Base-by-base conservation (phyloP, 2,888 invertebrate species). In the Pomacea canaliculata region DNA sequence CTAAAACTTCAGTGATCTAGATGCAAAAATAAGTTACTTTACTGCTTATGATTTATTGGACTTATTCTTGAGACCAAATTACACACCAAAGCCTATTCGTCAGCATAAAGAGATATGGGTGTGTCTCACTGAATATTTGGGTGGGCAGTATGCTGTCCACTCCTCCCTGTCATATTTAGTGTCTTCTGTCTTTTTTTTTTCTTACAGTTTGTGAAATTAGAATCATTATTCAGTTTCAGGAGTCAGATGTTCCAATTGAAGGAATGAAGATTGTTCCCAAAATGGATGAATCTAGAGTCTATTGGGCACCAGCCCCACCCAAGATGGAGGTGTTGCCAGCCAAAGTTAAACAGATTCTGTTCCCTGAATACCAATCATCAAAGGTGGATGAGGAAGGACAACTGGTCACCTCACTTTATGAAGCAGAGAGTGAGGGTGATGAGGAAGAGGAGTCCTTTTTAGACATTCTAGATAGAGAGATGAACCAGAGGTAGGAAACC, bases 271-370 rank as follows among this genome's bases (percentile, higher is more conserved):
- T 87, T 60, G 73, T 79, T 5, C 76, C 86, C 13, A 78, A 79
- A 49, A 76, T 81, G 68, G 87, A 89, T 78, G 89, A 88, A 71
- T 89, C 89, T 0, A 84, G 87, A 49, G 80, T 89, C 1, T 90
- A 88, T 84, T 90, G 90, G 90, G 85, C 84, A n/a, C 89, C 89
- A 13, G 89, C 90, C 16, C 90, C 90, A 19, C 89, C 90, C 23
- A 90, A 90, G 81, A 85, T 90, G 74, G 87, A 89, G 76, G 85
- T 89, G 13, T 80, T 86, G 19, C 88, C 89, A 16, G 84, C 83
- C 49, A 84, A 82, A 79, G 89, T 90, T 18, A 84, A 86, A 78
- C 84, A 88, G 72, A 73, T 87, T 37, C 78, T 90, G 71, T 90
- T 89, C 77, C 88, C 90, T 27, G 82, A 78, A 48, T 87, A 87